Base-by-base conservation (phyloP, 2,797 vertebrate species). In the Sebastes steindachneri region DNA sequence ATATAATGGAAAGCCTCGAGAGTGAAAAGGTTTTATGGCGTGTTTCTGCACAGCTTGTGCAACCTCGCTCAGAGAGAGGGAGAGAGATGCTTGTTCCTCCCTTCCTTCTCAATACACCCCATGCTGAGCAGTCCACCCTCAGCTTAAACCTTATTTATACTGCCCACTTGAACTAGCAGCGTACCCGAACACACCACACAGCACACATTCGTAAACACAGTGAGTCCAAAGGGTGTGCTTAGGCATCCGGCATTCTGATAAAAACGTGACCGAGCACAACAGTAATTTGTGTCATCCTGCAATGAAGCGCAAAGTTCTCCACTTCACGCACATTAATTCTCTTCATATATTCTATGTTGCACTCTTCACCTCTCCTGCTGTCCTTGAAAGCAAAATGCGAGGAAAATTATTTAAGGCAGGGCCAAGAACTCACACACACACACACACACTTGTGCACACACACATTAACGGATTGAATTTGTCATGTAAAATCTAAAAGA, bases 91-190 rank as follows among this genome's bases (percentile, higher is more conserved):
- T 70, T 66, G 64, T 77, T 85, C 48, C 78, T 86, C 55, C 73
- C 79, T 87, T 89, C 71, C 89, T 84, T 74, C 83, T 65, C 71
- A 68, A 71, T 23, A 25, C 23, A 58, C 74, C 82, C 77, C 71
- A 77, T 77, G 77, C 86, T 73, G 86, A 87, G 81, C 48, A 67
- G 73, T 84, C 83, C 70, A 73, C 82, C 63, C 81, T 81, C 64
- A 59, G 63, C 73, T 68, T 73, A 77, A 90, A 83, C 65, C 83
- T 71, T 84, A 78, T 88, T 93, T 88, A 87, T 71, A 66, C 83
- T 85, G 80, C 76, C 68, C 77, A 86, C 68, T 85, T 72, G 73
- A 81, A 75, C 70, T 54, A 66, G 80, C 75, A 82, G 33, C 41
- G 3, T 21, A 21, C 9, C 19, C 9, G n/a, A 21, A 80, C 69